Conservation (phyloP, 1,140 invertebrate genomes). For the Hydropsyche tenuis region DNA sequence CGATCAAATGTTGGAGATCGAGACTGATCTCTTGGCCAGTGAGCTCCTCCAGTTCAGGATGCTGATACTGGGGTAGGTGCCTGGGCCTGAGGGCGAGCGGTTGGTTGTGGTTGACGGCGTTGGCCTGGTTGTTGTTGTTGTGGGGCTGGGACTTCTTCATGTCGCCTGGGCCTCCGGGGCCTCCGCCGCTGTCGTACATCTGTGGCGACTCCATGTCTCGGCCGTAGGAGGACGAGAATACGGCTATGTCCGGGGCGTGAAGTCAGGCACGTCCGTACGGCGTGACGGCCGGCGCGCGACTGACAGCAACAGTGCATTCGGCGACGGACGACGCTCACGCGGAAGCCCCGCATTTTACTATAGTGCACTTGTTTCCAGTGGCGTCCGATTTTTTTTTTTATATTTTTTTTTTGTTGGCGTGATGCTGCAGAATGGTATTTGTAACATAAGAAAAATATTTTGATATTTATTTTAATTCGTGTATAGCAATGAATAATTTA, state of each 20-base stretch:
- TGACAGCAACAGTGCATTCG: conserved; percentile 53
- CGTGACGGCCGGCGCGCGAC: conserved; percentile 53
- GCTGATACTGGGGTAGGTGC: conserved; percentile 67
- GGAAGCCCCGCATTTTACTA: conserved; percentile 50
- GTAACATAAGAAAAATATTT: too few relatives aligned
- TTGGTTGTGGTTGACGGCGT: conserved; percentile 53
- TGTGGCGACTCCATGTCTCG: conserved; percentile 71
- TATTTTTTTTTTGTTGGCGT: too few relatives aligned
- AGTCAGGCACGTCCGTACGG: conserved; percentile 43
- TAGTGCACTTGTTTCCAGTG: conserved; percentile 12
- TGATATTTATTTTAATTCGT: too few relatives aligned
- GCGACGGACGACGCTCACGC: conserved; percentile 43
- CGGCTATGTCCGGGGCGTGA: background rate
- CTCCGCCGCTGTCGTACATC: conserved; percentile 68
- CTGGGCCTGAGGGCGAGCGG: conserved; percentile 55
- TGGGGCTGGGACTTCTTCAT: conserved; percentile 57
- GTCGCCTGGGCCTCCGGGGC: conserved; percentile 52
- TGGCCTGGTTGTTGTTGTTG: conserved; percentile 53
- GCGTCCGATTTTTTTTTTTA: background rate
- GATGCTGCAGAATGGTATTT: too few relatives aligned
- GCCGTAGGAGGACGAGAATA: background rate
- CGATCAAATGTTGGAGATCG: conserved; percentile 87
- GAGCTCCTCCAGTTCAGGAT: conserved; percentile 82
- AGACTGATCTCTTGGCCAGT: conserved; percentile 88
- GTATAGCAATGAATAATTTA: too few relatives aligned